Evolutionary conservation across 1,140 invertebrate genomes (phyloP).

Genomic region (Lordiphosa clarofinis): DNA sequence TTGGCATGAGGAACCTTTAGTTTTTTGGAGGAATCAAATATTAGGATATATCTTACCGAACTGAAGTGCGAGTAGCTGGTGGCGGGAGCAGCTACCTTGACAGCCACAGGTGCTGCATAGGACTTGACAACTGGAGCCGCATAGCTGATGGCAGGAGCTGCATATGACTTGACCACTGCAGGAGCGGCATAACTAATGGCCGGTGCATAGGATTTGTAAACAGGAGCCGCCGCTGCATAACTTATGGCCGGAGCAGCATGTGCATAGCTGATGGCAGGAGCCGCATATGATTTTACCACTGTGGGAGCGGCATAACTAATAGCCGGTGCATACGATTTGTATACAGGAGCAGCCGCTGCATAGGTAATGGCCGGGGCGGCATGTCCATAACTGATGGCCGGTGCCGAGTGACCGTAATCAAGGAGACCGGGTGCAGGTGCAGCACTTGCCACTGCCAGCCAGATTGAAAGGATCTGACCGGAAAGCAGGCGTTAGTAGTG

Average conservation of each 20-base stretch:
- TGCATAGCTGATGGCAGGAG: conserved; percentile 46
- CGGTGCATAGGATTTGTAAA: conserved; percentile 56
- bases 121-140: conserved; percentile 48
- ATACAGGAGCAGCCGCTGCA: conserved; percentile 47
- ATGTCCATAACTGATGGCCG: conserved; percentile 50
- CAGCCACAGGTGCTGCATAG: conserved; percentile 26
- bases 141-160: conserved; percentile 58
- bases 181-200: conserved; percentile 39
- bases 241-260: conserved; percentile 51
- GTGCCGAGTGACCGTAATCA: conserved; percentile 52
- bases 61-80: conserved; percentile 68
- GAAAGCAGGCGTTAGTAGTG: neutral
- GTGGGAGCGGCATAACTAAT: conserved; percentile 35
- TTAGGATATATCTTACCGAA: conserved; percentile 37
- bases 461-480: conserved; percentile 46
- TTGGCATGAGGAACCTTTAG: neutral
- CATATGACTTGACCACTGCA: conserved; percentile 19
- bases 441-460: conserved; percentile 58
- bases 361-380: conserved; percentile 55
- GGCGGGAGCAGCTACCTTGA: conserved; percentile 29
- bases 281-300: conserved; percentile 40
- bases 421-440: conserved; percentile 55
- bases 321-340: conserved; percentile 46
- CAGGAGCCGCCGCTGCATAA: conserved; percentile 49
- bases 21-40: neutral